Evolutionary conservation across 2,888 invertebrate species (phyloP), one percentile per base, ranked within the genome.

Genomic region (Rhynchonema sp.): DNA sequence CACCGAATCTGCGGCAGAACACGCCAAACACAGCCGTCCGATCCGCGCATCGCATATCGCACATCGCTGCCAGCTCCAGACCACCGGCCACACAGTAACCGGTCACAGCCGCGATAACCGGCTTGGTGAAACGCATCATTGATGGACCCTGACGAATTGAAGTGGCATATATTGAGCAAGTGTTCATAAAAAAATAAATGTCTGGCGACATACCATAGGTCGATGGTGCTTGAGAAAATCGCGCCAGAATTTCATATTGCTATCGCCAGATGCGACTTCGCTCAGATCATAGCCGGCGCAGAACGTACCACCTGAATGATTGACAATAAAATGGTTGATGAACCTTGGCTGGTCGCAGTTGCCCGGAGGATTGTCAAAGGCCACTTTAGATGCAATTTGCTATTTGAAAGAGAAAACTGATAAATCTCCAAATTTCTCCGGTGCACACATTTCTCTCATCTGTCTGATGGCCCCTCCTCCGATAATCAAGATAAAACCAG

Each of bases 61-160:
- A 92, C 77, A 89, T 83, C 1, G 91, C 74, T 0, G 92, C 86
- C 62, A 96, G 76, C 73, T 94, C 92, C 61, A 94, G 80, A 0
- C 92, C 94, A 65, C 78, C 86, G 0, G 87, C 92, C 1, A 91
- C 86, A 3, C 89, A 86, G 73, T 84, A 89, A 0, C 94, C 94
- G 67, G 82, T 82, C 1, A 94, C 80, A 0, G 87, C 86, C n/a
- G 87, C 91, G 62, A 94, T 82, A 17, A 90, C 80, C 0, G 89
- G 87, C 74, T 96, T 96, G 62, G 81, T 82, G 57, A 84, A 81
- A 58, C 83, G 77, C 60, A 84, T 82, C 56, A 83, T 76, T 1
- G 82, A 80, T 2, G 84, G 82, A 0, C 81, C 81, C 82, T 82
- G 64, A 13, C 70, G 23, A 59, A 56, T 49, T 17, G 30, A 27